A percentile compares a stretch with the other conserved stretches of the same genome.
These are phyloP conservation scores for Piaya cayana DNA, from an alignment of 2,113 vertebrate species.

Conservation along the genomic window DNA sequence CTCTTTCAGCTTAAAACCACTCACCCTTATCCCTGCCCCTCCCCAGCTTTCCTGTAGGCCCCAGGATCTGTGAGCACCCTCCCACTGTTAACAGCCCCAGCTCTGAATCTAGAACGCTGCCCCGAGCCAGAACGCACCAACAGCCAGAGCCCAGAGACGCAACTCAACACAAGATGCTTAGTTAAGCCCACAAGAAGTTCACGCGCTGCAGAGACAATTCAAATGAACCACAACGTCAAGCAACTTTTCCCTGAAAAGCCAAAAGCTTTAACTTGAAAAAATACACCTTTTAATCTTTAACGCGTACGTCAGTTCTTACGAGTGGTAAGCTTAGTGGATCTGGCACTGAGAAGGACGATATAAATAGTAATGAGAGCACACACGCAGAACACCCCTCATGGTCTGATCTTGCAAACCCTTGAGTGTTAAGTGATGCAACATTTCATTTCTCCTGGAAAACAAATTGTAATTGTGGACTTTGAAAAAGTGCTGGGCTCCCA, in stretches of 20 bases:
- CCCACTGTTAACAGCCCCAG: background rate
- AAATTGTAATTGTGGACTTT: background rate
- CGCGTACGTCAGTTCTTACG: fast-evolving
- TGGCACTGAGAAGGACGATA: background rate
- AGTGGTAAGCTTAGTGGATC: background rate
- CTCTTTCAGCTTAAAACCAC: too few species aligned
- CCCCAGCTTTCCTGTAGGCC: too few species aligned
- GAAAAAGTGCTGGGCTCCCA: background rate
- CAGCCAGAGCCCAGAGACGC: background rate
- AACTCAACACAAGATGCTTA: background rate
- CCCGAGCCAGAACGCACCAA: background rate
- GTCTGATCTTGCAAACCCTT: background rate
- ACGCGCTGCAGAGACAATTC: background rate
- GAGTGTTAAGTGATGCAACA: background rate
- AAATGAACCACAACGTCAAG: background rate
- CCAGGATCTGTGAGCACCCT: background rate
- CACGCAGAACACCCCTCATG: fast-evolving
- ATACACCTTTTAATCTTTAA: background rate
- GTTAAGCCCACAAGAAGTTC: background rate
- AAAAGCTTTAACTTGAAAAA: background rate
- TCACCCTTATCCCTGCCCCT: too few species aligned
- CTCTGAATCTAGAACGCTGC: background rate
- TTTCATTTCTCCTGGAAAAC: background rate
- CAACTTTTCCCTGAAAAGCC: background rate
- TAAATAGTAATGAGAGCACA: background rate